A percentile compares a stretch with the other conserved stretches of the same genome.
Conservation (phyloP, 2,888 invertebrate species). For the Cryptus viduatorius region DNA sequence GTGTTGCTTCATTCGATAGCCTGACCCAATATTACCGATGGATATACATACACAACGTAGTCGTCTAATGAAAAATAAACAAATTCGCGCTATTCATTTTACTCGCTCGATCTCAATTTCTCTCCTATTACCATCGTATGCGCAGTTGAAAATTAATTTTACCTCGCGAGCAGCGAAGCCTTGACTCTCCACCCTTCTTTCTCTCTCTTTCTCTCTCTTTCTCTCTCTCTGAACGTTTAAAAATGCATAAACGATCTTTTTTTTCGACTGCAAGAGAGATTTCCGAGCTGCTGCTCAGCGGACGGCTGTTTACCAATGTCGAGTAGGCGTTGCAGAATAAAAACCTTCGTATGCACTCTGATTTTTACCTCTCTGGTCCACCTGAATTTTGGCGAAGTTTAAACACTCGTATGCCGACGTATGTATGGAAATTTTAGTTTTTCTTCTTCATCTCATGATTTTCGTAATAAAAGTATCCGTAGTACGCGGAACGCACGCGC, state of each 20-base stretch:
- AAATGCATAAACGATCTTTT: slow-evolving; percentile 13
- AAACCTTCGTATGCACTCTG: not conserved
- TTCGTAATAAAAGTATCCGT: not conserved
- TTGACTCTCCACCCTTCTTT: not conserved
- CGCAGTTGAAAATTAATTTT: not conserved
- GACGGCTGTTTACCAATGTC: not conserved
- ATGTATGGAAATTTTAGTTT: not conserved
- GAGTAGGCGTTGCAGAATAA: not conserved
- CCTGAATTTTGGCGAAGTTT: not conserved
- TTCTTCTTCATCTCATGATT: not conserved
- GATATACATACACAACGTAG: not conserved
- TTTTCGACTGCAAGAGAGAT: not conserved
- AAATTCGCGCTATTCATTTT: not conserved
- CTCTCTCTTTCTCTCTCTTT: too few species aligned
- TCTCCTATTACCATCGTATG: not conserved
- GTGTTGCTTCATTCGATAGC: slow-evolving; percentile 13
- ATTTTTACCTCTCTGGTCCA: not conserved
- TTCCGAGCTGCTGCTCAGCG: not conserved
- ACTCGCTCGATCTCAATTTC: not conserved
- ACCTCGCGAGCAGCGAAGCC: not conserved
- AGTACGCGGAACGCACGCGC: too few species aligned
- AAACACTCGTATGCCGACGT: not conserved
- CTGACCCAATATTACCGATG: slow-evolving; percentile 5
- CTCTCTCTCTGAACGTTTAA: not conserved
- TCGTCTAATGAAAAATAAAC: slow-evolving; percentile 27